Base-by-base conservation (phyloP, 2,888 invertebrate species). In the Drosophila austrosaltans region DNA sequence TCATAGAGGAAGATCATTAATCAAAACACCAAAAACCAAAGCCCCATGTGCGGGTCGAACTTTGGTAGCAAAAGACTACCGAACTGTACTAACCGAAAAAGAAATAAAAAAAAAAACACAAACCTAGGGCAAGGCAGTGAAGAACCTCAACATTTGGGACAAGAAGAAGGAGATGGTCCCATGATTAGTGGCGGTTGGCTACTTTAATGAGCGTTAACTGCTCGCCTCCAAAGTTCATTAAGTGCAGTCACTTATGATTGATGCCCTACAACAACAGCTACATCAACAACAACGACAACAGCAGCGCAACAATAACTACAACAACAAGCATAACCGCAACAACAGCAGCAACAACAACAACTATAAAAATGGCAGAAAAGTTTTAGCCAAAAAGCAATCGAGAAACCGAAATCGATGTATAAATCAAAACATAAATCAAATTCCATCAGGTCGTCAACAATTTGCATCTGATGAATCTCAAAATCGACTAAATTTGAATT, bases 121-220 rank as follows among this genome's bases (percentile, higher is more conserved):
- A 12, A 63, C 36, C 36, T 20, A 62, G 53, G 48, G 48, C 48
- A 48, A 48, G 16, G 48, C 25, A 48, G 48, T 25, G 25, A 6
- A 48, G 48, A 48, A 48, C 48, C 48, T 10, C 12, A 48, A 12
- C 16, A 22, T 22, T 48, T 20, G 48, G 54, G 63, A 25, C 12
- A 3, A 53, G 39, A 25, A 28, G 53, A n/a, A 54, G 63, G 36
- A 53, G 63, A 25, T 53, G 63, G 63, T 66, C 66, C 60, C 78
- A 77, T 82, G 87, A 87, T 84, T 87, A 87, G 84, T 81, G 83
- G 82, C 79, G 76, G 76, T 73, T 85, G 81, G 82, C 79, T 77
- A 83, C 81, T 82, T 85, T 88, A 88, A 85, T 85, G 85, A 85
- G 88, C 85, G 87, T 85, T 87, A 87, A 86, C 84, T 88, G 88